Conservation (phyloP, 2,888 invertebrate genomes). For the Coecobrya sp. region DNA sequence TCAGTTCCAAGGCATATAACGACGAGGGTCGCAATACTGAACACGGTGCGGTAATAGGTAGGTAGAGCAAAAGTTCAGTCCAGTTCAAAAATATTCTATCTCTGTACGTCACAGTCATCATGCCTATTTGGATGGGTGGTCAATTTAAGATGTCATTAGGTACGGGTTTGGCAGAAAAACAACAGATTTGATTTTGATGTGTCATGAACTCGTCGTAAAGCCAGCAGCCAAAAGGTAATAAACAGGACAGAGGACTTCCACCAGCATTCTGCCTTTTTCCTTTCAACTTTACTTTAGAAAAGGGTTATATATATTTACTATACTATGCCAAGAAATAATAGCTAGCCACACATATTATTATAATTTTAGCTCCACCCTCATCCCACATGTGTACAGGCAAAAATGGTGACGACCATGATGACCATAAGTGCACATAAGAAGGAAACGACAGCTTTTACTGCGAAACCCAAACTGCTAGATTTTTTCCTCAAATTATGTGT, state of each 20-base stretch:
- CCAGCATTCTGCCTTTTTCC: no score
- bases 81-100: no score
- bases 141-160: background rate
- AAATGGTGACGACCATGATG: conserved; percentile 1
- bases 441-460: background rate
- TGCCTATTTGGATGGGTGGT: background rate
- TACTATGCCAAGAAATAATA: no score
- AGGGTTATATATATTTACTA: no score
- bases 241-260: no score
- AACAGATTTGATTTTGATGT: background rate
- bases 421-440: background rate
- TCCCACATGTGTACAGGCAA: background rate
- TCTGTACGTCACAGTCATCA: background rate
- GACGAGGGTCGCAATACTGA: no score
- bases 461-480: no score
- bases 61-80: no score
- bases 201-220: background rate
- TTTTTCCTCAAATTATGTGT: background rate
- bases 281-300: no score
- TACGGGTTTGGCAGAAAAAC: background rate
- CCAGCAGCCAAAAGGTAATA: background rate
- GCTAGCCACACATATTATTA: background rate
- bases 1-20: background rate
- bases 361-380: background rate
- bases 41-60: no score